Base-by-base conservation (phyloP, 2,797 vertebrate genomes). In the Podarcis lilfordi region DNA sequence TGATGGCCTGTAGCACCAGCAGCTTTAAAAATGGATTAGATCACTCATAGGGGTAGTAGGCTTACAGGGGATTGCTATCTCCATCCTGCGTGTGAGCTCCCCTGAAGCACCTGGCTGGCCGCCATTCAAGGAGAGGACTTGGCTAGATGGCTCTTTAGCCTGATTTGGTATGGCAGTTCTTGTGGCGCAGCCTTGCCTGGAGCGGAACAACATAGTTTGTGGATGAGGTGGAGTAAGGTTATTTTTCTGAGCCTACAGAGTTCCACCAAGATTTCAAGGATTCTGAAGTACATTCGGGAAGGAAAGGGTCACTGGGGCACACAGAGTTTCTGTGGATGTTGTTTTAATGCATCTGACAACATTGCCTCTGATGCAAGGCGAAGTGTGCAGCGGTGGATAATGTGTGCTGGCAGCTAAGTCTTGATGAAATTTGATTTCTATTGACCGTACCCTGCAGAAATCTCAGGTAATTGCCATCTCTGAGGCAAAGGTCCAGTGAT, bases 351-450 rank as follows among this genome's bases (percentile, higher is more conserved):
- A 4, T 89, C 88, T 94, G 85, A 8, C 79, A 79, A 85, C 75
- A 55, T 27, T 92, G 13, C 37, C 3, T 85, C 19, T 89, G 83
- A 89, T 77, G 88, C 55, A 89, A 64, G 82, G 82, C 45, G 37
- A 74, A 74, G 15, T 66, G 40, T n/a, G n/a, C n/a, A 84, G 25
- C 66, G 74, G 19, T 89, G 84, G 74, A 64, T 88, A 68, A 45
- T 69, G n/a, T 80, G 45, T 87, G 80, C 83, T 88, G 72, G 59
- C 85, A 81, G 68, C 91, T 86, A 77, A 88, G 61, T n/a, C 71
- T 1, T 87, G 90, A 90, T 79, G 78, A 84, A 89, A 71, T 29
- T 50, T 89, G 90, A 92, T 92, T 93, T 91, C 89, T 93, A 74
- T 91, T 93, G 89, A 86, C 88, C 23, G 23, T 2, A 66, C 89